These are phyloP conservation scores for Anoplophora glabripennis DNA, from an alignment of 1,140 invertebrate species.

Conservation along the genomic window DNA sequence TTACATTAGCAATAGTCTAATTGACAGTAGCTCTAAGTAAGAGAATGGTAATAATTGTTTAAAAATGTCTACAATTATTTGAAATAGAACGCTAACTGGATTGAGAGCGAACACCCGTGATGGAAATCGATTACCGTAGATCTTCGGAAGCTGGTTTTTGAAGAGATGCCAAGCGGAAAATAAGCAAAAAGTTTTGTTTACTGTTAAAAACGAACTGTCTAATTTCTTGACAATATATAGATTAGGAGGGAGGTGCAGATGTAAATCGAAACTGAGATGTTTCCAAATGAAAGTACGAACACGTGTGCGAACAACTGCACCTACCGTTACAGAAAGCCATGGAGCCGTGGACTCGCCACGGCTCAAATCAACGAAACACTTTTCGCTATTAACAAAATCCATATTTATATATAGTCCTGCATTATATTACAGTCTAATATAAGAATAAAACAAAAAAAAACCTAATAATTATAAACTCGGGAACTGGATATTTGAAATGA, in stretches of 20 bases:
- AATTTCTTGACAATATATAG: conserved; percentile 30
- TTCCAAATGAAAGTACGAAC: conserved; percentile 12
- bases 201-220: conserved; percentile 28
- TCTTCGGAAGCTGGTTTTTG: too few relatives aligned
- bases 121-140: too few relatives aligned
- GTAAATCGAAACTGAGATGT: conserved; percentile 9
- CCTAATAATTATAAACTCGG: background rate
- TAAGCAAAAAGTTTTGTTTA: conserved; percentile 19
- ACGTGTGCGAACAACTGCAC: conserved; percentile 28
- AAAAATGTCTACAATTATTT: too few relatives aligned
- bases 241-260: conserved; percentile 31
- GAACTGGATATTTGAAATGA: conserved; percentile 1
- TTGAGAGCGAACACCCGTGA: too few relatives aligned
- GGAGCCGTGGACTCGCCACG: conserved; percentile 4
- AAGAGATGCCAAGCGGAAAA: background rate
- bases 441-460: conserved; percentile 13
- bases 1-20: too few relatives aligned
- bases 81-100: too few relatives aligned
- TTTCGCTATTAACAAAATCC: conserved; percentile 20
- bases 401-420: conserved; percentile 18
- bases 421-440: conserved; percentile 13
- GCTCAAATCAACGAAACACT: conserved; percentile 6
- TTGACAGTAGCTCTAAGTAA: too few relatives aligned
- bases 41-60: too few relatives aligned
- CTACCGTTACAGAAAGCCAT: conserved; percentile 33